These are phyloP conservation scores for Grus americana DNA, from an alignment of 2,113 vertebrate genomes.

Conservation along the genomic window DNA sequence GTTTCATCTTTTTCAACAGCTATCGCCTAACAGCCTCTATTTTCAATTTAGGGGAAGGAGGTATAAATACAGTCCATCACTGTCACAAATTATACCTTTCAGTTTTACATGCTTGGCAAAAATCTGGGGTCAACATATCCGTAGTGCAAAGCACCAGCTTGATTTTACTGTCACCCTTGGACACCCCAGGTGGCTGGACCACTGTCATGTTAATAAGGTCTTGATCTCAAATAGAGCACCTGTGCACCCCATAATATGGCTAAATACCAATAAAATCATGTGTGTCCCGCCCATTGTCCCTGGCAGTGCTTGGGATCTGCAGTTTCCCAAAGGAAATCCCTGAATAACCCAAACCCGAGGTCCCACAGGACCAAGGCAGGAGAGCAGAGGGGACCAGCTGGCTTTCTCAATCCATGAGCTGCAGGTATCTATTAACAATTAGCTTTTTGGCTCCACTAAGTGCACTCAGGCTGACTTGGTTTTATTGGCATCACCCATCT, in stretches of 20 bases:
- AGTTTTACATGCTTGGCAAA: not conserved
- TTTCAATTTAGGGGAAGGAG: not conserved
- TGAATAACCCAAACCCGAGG: not conserved
- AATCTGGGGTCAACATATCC: not conserved
- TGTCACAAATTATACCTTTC: not conserved
- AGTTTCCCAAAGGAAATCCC: not conserved
- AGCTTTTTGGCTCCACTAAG: constrained; percentile 44
- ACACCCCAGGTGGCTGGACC: not conserved
- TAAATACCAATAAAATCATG: not conserved
- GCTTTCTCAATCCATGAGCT: not conserved
- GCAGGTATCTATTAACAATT: not conserved
- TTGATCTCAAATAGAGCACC: not conserved
- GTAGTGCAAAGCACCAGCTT: not conserved
- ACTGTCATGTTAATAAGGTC: not conserved
- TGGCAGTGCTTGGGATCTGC: not conserved
- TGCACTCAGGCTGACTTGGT: constrained; percentile 48
- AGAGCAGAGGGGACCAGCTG: not conserved
- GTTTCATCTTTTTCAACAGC: not conserved
- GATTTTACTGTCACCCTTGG: not conserved
- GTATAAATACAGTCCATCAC: not conserved
- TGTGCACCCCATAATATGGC: not conserved
- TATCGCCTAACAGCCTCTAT: not conserved
- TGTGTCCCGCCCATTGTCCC: not conserved
- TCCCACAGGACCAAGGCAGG: not conserved
- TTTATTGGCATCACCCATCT: constrained; percentile 69